Percentiles rank a stretch among this genome's conserved stretches.
These are phyloP conservation scores for Eupsilia transversa DNA, from an alignment of 2,888 invertebrate genomes.

Conservation along the genomic window DNA sequence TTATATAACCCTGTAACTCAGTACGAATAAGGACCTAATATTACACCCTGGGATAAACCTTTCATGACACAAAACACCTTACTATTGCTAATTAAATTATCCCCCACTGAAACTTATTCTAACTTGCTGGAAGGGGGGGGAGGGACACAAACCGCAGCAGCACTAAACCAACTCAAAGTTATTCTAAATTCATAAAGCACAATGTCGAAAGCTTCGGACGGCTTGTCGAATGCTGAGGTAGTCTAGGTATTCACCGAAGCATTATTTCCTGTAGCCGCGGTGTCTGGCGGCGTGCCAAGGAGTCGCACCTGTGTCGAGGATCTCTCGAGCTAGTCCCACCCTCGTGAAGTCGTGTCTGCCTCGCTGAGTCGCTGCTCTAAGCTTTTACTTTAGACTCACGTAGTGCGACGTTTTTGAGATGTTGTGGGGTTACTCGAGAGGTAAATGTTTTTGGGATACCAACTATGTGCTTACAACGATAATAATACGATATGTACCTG, in stretches of 20 bases:
- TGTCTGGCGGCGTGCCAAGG: slow-evolving; percentile 59
- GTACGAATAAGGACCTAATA: slow-evolving; percentile 5
- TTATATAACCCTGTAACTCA: not conserved
- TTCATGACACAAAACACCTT: not conserved
- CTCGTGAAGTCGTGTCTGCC: slow-evolving; percentile 50
- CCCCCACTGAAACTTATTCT: not conserved
- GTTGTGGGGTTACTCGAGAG: slow-evolving; percentile 14
- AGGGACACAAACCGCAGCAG: slow-evolving; percentile 21
- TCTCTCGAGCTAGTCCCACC: slow-evolving; percentile 43
- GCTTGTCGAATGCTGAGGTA: slow-evolving; percentile 21
- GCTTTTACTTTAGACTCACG: slow-evolving; percentile 17
- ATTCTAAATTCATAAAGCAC: slow-evolving; percentile 27
- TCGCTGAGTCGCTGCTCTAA: slow-evolving; percentile 18
- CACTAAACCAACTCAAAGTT: slow-evolving; percentile 14
- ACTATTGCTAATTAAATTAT: not conserved
- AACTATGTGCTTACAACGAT: not conserved
- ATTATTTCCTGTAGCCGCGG: slow-evolving; percentile 55
- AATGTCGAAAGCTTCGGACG: slow-evolving; percentile 30
- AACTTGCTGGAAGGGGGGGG: too few species aligned
- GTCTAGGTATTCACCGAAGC: slow-evolving; percentile 44
- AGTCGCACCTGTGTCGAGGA: slow-evolving; percentile 57
- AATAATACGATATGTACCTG: not conserved
- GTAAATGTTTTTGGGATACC: slow-evolving; percentile 5
- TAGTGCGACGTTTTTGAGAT: slow-evolving; percentile 8
- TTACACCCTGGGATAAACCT: slow-evolving; percentile 1